A percentile compares a stretch with the other conserved stretches of the same genome.
These are phyloP conservation scores for Takifugu flavidus DNA, from an alignment of 2,113 vertebrate genomes.

Conservation along the genomic window DNA sequence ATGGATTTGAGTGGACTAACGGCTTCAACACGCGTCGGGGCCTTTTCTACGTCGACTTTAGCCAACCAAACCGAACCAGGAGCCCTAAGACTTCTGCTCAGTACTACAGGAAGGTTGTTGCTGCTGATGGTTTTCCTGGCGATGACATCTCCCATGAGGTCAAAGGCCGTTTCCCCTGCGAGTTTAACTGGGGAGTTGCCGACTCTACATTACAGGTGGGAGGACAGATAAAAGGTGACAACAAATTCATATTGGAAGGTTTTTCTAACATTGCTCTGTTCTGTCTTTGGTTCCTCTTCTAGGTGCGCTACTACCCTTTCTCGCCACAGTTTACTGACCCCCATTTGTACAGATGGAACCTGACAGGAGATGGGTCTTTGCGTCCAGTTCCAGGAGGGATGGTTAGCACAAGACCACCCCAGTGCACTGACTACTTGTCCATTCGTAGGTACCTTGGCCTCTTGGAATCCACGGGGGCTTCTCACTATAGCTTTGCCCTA, in stretches of 20 bases:
- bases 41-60: constrained; percentile 89
- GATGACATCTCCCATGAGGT: constrained; percentile 62
- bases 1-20: constrained; percentile 94
- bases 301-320: constrained; percentile 83
- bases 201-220: constrained; percentile 89
- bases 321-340: constrained; percentile 90
- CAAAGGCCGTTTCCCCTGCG: constrained; percentile 83
- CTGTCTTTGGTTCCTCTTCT: constrained; percentile 26
- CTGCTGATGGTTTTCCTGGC: constrained; percentile 81
- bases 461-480: constrained; percentile 79
- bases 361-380: constrained; percentile 83
- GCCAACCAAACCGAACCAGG: constrained; percentile 74
- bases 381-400: constrained; percentile 78
- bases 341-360: constrained; percentile 89
- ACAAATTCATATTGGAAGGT: not conserved
- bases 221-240: not conserved
- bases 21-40: constrained; percentile 82
- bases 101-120: constrained; percentile 84
- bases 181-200: constrained; percentile 91
- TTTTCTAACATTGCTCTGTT: not conserved
- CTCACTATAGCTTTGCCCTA: constrained; percentile 89
- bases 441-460: constrained; percentile 82
- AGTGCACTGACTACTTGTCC: constrained; percentile 88
- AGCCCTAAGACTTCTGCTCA: constrained; percentile 86
- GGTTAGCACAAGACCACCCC: constrained; percentile 79